phyloP scores from a whole-genome alignment of 2,797 vertebrate species.

The Dicrostonyx torquatus region DNA sequence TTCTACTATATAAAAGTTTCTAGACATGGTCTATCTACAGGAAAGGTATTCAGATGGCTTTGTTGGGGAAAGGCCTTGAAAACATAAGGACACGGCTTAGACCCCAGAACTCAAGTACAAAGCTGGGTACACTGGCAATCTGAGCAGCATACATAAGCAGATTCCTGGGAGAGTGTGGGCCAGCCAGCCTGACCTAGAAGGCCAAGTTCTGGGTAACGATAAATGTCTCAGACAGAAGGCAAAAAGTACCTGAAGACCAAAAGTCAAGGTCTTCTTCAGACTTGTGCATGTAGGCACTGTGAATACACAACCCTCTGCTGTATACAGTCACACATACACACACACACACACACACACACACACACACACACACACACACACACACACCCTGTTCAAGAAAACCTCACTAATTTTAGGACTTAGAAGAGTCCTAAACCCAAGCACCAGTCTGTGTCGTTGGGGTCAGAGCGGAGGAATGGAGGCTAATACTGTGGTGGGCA shows the following conservation, averaged over 20 bases:
- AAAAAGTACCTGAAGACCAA: not conserved
- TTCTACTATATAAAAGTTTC: not conserved
- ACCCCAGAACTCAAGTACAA: not conserved
- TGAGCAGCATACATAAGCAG: no score
- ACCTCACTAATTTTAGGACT: not conserved
- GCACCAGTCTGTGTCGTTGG: rapidly evolving
- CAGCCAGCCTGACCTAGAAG: not conserved
- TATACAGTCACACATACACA: not conserved
- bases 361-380: not conserved
- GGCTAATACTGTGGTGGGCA: not conserved
- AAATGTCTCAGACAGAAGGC: not conserved
- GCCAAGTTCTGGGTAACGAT: not conserved
- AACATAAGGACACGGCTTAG: no score
- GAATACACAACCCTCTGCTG: not conserved
- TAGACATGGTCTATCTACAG: not conserved
- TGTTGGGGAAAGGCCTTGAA: not conserved
- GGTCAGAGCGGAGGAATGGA: no score
- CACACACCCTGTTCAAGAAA: not conserved
- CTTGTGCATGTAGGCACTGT: no score
- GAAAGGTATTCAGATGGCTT: not conserved
- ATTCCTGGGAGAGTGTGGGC: not conserved
- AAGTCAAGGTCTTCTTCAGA: not conserved
- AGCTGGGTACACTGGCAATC: not conserved
- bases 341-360: not conserved
- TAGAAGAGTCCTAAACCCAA: slow-evolving; percentile 17